Evolutionary conservation across 2,888 invertebrate genomes (phyloP), one percentile per base, ranked within the genome.

Genomic region (Tenthredo notha): DNA sequence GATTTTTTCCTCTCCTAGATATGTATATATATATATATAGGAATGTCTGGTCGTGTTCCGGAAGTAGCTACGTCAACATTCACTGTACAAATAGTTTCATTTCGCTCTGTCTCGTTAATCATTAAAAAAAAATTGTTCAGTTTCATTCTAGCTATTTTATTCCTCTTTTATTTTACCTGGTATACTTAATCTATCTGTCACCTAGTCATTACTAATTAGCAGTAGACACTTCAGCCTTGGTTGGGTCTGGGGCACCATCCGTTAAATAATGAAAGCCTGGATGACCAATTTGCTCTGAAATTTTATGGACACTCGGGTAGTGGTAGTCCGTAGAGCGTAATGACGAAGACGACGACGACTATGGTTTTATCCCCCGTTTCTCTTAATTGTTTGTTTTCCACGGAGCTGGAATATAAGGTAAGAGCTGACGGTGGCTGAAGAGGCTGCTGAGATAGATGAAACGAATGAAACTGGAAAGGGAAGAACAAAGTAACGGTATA

Each of bases 381-480:
- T 43, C 40, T 74, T 74, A 74, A 74, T 74, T 74, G 72, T 74
- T 74, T 74, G 72, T 74, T 74, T 74, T 74, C 72, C 72, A 74
- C 40, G 72, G 15, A 43, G 40, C 40, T 9, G 21, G 72, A 43
- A 74, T 74, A 74, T 74, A 74, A 80, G 80, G 80, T 21, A 61
- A 54, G 61, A 61, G 37, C 29, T 50, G 21, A 61, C 29, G 61
- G 40, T 54, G 61, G 61, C 18, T 7, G n/a, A 61, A 61, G 72
- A 74, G 72, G 72, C 40, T 74, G 72, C 72, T 74, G 72, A 74
- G 72, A 74, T 74, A 74, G 72, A 74, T 74, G 72, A 74, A 74
- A 74, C 72, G 72, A 43, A 74, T 37, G 70, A 37, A 70, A 70
- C 29, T 37, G 37, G 43, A 74, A 74, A 9, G 72, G 72, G 43